Conservation (phyloP, 2,888 invertebrate species). For the Gandaritis pyraliata region DNA sequence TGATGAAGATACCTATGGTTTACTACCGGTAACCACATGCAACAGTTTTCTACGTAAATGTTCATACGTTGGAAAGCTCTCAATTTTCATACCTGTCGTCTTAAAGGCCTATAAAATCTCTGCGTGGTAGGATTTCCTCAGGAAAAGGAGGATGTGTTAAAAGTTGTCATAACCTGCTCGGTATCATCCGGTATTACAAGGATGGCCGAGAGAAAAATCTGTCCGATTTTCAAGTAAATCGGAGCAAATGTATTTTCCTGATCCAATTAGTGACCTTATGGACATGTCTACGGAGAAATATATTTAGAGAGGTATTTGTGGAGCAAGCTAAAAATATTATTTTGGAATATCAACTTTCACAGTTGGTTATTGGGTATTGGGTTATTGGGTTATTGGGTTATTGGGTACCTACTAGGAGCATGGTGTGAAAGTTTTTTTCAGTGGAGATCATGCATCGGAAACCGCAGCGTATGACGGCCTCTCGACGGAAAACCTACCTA, state of each 20-base stretch:
- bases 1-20: too few species aligned
- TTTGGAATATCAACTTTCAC: too few species aligned
- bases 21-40: background rate
- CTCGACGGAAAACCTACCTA: too few species aligned
- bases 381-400: too few species aligned
- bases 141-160: conserved; percentile 12
- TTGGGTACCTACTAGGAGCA: too few species aligned
- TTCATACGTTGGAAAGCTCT: conserved; percentile 33
- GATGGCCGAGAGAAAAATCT: background rate
- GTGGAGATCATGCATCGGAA: too few species aligned
- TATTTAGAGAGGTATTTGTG: too few species aligned
- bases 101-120: conserved; percentile 37
- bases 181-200: conserved; percentile 15
- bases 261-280: background rate
- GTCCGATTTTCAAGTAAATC: background rate
- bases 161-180: conserved; percentile 14
- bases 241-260: background rate
- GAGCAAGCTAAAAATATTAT: too few species aligned
- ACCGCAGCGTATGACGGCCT: too few species aligned
- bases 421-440: too few species aligned
- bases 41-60: background rate
- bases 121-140: conserved; percentile 21
- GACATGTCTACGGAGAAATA: too few species aligned
- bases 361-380: too few species aligned
- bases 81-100: conserved; percentile 48